These are phyloP conservation scores for Aleadryas rufinucha DNA, from an alignment of 2,113 vertebrate species.

Conservation along the genomic window DNA sequence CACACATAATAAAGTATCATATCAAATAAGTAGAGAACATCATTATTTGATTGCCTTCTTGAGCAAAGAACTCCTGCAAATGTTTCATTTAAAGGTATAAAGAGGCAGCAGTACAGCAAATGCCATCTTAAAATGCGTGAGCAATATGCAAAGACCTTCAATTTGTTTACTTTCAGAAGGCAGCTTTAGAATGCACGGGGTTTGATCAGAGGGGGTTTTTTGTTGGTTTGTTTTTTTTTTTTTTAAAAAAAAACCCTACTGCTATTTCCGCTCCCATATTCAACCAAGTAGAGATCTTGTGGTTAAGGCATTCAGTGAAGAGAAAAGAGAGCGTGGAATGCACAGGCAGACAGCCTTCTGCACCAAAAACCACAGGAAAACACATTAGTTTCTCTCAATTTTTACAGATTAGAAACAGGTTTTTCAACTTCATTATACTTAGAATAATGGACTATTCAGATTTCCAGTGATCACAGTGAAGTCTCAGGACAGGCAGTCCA, in stretches of 20 bases:
- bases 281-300: slow-evolving; percentile 40
- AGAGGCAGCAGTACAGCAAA: not conserved
- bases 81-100: not conserved
- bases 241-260: not conserved
- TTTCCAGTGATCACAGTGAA: not conserved
- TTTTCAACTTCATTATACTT: not conserved
- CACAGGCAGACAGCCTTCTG: slow-evolving; percentile 37
- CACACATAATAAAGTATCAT: not conserved
- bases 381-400: slow-evolving; percentile 23
- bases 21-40: not conserved
- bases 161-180: slow-evolving; percentile 56
- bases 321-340: slow-evolving; percentile 68
- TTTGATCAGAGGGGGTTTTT: not conserved
- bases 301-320: slow-evolving; percentile 60
- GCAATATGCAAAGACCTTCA: not conserved
- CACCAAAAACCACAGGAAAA: slow-evolving; percentile 67
- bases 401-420: slow-evolving; percentile 52
- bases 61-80: not conserved
- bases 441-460: not conserved
- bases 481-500: not conserved
- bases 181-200: not conserved
- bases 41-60: not conserved
- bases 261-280: slow-evolving; percentile 67
- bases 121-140: not conserved
- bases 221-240: not conserved